Evolutionary conservation across 1,140 invertebrate genomes (phyloP).

Genomic region (Atopsyche davidsoni): DNA sequence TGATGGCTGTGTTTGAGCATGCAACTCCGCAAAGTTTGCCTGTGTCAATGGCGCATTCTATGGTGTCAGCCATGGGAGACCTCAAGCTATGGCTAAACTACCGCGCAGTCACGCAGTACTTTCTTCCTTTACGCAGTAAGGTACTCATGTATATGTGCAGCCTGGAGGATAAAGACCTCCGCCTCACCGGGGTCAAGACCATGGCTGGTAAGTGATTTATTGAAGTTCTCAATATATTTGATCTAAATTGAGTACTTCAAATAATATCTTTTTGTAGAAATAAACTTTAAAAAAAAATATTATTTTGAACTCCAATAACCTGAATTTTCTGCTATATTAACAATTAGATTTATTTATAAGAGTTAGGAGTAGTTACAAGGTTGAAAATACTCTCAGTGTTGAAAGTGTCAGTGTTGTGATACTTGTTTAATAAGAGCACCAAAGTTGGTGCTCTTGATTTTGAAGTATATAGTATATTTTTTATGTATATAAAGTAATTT

Average conservation of each 20-base stretch:
- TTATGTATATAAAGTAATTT: too few relatives aligned
- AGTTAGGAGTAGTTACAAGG: too few relatives aligned
- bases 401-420: too few relatives aligned
- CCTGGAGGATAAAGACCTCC: conserved; percentile 83
- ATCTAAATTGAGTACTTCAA: not conserved
- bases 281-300: too few relatives aligned
- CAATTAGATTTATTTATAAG: too few relatives aligned
- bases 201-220: conserved; percentile 66
- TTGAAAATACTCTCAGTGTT: too few relatives aligned
- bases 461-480: too few relatives aligned
- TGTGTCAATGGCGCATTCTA: conserved; percentile 80
- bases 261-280: too few relatives aligned
- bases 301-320: too few relatives aligned
- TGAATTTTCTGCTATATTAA: too few relatives aligned
- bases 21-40: conserved; percentile 69
- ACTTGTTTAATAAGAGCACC: too few relatives aligned
- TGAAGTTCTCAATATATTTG: conserved; percentile 4
- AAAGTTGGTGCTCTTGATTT: too few relatives aligned
- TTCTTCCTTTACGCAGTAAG: conserved; percentile 76
- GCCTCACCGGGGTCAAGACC: conserved; percentile 76
- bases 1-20: conserved; percentile 76
- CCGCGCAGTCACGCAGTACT: conserved; percentile 78
- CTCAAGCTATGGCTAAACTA: conserved; percentile 93
- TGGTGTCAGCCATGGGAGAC: conserved; percentile 86
- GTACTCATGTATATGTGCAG: conserved; percentile 91